Evolutionary conservation across 2,888 invertebrate genomes (phyloP).

Genomic region (Emesis furor): DNA sequence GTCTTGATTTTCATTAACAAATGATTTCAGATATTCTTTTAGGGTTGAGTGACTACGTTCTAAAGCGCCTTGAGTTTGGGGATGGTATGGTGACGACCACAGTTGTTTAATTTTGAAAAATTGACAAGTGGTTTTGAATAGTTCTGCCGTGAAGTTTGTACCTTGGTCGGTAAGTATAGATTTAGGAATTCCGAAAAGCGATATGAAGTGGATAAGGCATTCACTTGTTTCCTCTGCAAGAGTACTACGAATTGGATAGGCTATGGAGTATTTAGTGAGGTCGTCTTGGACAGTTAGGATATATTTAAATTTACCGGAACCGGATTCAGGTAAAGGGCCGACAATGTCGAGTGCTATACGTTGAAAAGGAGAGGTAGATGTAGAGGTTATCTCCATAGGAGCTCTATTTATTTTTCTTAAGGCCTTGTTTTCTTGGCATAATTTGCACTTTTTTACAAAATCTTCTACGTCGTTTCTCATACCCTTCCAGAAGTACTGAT

Average conservation of each 20-base stretch:
- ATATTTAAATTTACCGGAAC: not conserved
- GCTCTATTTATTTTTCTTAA: constrained; percentile 21
- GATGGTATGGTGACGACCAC: constrained; percentile 35
- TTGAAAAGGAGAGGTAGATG: constrained; percentile 25
- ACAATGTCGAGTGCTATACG: constrained; percentile 21
- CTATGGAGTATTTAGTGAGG: constrained; percentile 30
- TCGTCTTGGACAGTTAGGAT: constrained; percentile 28
- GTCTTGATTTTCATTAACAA: constrained; percentile 9
- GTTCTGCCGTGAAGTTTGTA: constrained; percentile 33
- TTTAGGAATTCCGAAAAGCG: constrained; percentile 43
- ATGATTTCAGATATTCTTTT: constrained; percentile 25
- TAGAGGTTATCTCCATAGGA: constrained; percentile 31
- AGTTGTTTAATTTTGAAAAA: constrained; percentile 40
- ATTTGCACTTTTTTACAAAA: constrained; percentile 23
- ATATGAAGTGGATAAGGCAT: constrained; percentile 37
- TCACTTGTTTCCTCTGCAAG: constrained; percentile 37
- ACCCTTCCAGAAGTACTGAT: not conserved
- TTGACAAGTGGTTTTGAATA: constrained; percentile 35
- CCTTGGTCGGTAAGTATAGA: constrained; percentile 40
- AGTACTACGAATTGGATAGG: constrained; percentile 19
- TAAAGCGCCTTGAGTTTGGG: constrained; percentile 27
- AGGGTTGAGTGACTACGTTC: constrained; percentile 26
- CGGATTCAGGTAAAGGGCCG: constrained; percentile 6
- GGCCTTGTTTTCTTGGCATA: constrained; percentile 23
- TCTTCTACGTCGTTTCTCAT: constrained; percentile 22